phyloP scores from a whole-genome alignment of 2,888 invertebrate genomes.

The Acanthopleura granulata region DNA sequence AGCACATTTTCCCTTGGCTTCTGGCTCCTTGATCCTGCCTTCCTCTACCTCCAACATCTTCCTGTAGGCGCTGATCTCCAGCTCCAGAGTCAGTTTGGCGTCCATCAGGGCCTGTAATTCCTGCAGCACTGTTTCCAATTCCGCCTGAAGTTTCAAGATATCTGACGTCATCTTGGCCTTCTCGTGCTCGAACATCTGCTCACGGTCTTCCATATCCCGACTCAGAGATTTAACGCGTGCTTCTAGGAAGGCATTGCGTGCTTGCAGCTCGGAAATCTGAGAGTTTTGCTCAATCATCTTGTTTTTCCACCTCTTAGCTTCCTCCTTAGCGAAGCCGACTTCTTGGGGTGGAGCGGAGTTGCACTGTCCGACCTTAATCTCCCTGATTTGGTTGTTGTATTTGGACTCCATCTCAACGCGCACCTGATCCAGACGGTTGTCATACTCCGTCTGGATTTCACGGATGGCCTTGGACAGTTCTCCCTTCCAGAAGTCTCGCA shows the following conservation, averaged over 20 bases:
- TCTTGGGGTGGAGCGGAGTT: constrained; percentile 67
- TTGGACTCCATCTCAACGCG: constrained; percentile 68
- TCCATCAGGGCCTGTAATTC: constrained; percentile 62
- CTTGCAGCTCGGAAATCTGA: constrained; percentile 36
- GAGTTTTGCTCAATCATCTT: constrained; percentile 35
- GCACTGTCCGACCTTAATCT: constrained; percentile 69
- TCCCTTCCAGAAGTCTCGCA: constrained; percentile 72
- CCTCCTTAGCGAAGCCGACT: constrained; percentile 67
- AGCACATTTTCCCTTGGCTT: neutral
- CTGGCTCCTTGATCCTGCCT: constrained; percentile 52
- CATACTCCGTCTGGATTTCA: constrained; percentile 71
- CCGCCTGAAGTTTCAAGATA: constrained; percentile 29
- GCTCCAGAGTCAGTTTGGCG: constrained; percentile 72
- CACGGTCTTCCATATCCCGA: constrained; percentile 21
- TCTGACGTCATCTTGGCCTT: constrained; percentile 23
- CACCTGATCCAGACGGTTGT: constrained; percentile 66
- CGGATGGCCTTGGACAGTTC: constrained; percentile 70
- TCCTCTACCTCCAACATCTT: constrained; percentile 73
- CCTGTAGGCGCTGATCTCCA: constrained; percentile 73
- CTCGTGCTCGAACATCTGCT: constrained; percentile 32
- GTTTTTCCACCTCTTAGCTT: constrained; percentile 68
- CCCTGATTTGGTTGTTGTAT: constrained; percentile 71
- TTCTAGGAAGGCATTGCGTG: constrained; percentile 23
- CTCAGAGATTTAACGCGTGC: constrained; percentile 2
- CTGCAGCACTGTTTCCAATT: constrained; percentile 38